Base-by-base conservation (phyloP, 2,888 invertebrate genomes). In the Drosophila pseudotakahashii region DNA sequence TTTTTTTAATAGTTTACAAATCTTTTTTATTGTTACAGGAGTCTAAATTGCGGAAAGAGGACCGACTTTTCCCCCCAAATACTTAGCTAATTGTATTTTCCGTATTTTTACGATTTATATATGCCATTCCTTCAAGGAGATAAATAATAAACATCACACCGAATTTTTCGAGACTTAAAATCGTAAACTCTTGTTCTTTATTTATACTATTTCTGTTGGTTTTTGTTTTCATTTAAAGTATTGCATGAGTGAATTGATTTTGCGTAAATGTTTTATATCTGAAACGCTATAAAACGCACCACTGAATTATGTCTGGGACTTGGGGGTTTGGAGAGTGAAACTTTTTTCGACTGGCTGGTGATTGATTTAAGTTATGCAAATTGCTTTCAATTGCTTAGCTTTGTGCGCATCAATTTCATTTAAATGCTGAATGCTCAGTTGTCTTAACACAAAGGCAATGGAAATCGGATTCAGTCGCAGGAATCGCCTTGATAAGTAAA, bases 281-380 rank as follows among this genome's bases (percentile, higher is more conserved):
- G 73, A 66, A 66, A 60, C 73, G 81, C 78, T 85, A 86, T 79
- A 82, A 82, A 83, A 82, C 82, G 82, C 86, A 86, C 83, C 82
- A 83, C 79, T 86, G 77, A 83, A 81, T 86, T 86, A 62, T 83
- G 57, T 69, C 19, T 53, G 63, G 55, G 48, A 4, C 30, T 47
- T 10, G 47, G 41, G 11, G 19, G 7, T 47, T 44, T 44, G n/a
- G 39, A 51, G 23, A 52, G 36, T 52, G 55, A 7, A 19, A 47
- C 13, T 44, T 34, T 42, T 66, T 63, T 16, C 41, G 52, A 34
- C 42, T 67, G 59, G 50, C 47, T 23, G 69, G 39, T 68, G 66
- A 37, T 53, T 70, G 41, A 70, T 54, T 52, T 52, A 61, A 47
- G 19, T 50, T 54, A 58, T 52, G 52, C 44, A 51, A 67, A 52